Conservation (phyloP, 2,797 vertebrate species). For the Spondyliosoma cantharus region DNA sequence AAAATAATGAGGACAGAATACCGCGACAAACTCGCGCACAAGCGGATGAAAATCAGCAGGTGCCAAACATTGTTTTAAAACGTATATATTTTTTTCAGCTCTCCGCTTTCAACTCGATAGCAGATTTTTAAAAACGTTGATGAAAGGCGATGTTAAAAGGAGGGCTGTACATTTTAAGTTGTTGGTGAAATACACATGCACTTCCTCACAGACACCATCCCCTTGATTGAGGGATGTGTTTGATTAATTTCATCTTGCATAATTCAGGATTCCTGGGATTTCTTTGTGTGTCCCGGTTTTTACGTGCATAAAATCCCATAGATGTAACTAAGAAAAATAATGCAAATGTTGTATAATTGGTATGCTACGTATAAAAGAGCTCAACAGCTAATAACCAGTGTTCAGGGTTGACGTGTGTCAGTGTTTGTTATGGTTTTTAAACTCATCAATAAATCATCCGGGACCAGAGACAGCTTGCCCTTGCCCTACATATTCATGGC, state of each 20-base stretch:
- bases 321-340: slow-evolving; percentile 25
- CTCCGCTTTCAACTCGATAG: slow-evolving; percentile 4
- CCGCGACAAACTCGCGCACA: slow-evolving; percentile 32
- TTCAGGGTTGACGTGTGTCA: slow-evolving; percentile 41
- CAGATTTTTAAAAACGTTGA: slow-evolving; percentile 43
- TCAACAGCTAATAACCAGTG: slow-evolving; percentile 10
- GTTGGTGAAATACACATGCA: slow-evolving; percentile 61
- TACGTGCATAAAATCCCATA: slow-evolving; percentile 17
- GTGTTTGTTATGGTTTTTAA: slow-evolving; percentile 54
- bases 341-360: slow-evolving; percentile 5
- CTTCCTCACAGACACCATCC: slow-evolving; percentile 53
- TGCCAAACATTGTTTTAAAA: slow-evolving; percentile 42
- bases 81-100: slow-evolving; percentile 10
- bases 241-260: slow-evolving; percentile 71
- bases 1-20: slow-evolving; percentile 64
- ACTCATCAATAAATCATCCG: slow-evolving; percentile 62
- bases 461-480: slow-evolving; percentile 45
- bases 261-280: slow-evolving; percentile 41
- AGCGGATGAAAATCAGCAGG: slow-evolving; percentile 44
- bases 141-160: slow-evolving; percentile 58
- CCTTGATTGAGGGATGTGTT: slow-evolving; percentile 68
- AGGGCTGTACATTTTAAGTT: slow-evolving; percentile 59
- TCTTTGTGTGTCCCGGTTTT: slow-evolving; percentile 58
- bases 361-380: slow-evolving; percentile 4
- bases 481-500: slow-evolving; percentile 62